phyloP scores from a whole-genome alignment of 2,888 invertebrate species.

The Oscheius sp. region DNA sequence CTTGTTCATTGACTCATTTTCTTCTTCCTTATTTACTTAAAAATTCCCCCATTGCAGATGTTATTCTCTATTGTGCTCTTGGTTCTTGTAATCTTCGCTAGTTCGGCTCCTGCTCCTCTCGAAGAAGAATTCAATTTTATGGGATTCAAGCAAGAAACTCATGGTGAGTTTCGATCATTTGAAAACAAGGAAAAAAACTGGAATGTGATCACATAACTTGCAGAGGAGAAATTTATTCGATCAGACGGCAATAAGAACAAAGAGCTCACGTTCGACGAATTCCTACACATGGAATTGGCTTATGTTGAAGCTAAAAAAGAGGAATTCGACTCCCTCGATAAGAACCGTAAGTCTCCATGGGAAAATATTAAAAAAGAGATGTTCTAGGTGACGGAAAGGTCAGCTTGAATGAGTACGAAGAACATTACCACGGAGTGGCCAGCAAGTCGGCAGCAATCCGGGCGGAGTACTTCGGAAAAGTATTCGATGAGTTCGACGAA shows the following conservation, averaged over 20 bases:
- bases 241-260: slow-evolving; percentile 62
- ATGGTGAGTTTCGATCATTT: slow-evolving; percentile 38
- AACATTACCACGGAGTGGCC: slow-evolving; percentile 61
- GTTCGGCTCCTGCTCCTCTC: slow-evolving; percentile 41
- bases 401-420: slow-evolving; percentile 62
- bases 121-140: slow-evolving; percentile 52
- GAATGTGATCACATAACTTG: slow-evolving; percentile 8
- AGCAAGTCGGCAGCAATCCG: slow-evolving; percentile 56
- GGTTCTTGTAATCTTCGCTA: neutral
- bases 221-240: slow-evolving; percentile 64
- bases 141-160: slow-evolving; percentile 48
- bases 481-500: slow-evolving; percentile 67
- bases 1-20: neutral
- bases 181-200: slow-evolving; percentile 19
- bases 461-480: slow-evolving; percentile 66
- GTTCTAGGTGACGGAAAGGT: slow-evolving; percentile 61
- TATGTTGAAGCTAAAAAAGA: slow-evolving; percentile 68
- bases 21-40: neutral
- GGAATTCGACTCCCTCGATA: slow-evolving; percentile 65
- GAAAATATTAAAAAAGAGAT: neutral
- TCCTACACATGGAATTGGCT: slow-evolving; percentile 66
- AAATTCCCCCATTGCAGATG: neutral
- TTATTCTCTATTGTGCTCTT: neutral
- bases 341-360: slow-evolving; percentile 53
- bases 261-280: slow-evolving; percentile 64